Conservation (phyloP, 1,140 invertebrate species). For the Stenopsyche tienmushanensis region DNA sequence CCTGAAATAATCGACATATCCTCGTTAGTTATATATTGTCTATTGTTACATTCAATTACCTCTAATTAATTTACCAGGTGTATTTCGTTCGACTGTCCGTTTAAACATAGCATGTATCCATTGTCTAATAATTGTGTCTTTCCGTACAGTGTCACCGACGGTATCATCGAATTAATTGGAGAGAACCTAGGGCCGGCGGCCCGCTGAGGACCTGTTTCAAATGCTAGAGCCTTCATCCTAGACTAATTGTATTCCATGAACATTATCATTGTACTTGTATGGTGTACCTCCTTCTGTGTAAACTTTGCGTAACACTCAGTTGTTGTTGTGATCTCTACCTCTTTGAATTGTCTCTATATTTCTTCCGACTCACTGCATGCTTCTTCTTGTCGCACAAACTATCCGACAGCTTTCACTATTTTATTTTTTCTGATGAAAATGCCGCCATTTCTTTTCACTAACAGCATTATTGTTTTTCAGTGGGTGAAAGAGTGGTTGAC, state of each 20-base stretch:
- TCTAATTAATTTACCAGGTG: no score
- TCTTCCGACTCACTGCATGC: conserved; percentile 48
- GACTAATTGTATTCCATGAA: conserved; percentile 57
- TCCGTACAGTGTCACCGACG: conserved; percentile 33
- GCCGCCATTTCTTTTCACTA: conserved; percentile 25
- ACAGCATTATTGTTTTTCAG: conserved; percentile 58
- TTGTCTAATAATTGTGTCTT: conserved; percentile 38
- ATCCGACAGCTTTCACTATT: conserved; percentile 37
- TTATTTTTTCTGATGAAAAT: conserved; percentile 21
- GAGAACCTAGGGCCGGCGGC: conserved; percentile 26
- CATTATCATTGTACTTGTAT: conserved; percentile 56
- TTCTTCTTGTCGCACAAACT: conserved; percentile 47
- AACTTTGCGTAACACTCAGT: conserved; percentile 53
- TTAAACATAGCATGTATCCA: conserved; percentile 26
- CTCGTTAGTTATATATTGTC: no score
- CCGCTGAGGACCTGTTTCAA: conserved; percentile 50
- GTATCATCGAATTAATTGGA: conserved; percentile 20
- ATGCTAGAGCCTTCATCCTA: conserved; percentile 49
- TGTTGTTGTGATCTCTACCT: conserved; percentile 53
- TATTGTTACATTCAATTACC: no score
- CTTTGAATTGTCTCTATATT: conserved; percentile 11
- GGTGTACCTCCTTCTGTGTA: conserved; percentile 54
- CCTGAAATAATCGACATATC: no score
- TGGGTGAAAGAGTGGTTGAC: conserved; percentile 60
- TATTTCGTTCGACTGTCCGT: conserved; percentile 2